Base-by-base conservation (phyloP, 2,797 vertebrate genomes). In the Cryptoblepharus egeriae region DNA sequence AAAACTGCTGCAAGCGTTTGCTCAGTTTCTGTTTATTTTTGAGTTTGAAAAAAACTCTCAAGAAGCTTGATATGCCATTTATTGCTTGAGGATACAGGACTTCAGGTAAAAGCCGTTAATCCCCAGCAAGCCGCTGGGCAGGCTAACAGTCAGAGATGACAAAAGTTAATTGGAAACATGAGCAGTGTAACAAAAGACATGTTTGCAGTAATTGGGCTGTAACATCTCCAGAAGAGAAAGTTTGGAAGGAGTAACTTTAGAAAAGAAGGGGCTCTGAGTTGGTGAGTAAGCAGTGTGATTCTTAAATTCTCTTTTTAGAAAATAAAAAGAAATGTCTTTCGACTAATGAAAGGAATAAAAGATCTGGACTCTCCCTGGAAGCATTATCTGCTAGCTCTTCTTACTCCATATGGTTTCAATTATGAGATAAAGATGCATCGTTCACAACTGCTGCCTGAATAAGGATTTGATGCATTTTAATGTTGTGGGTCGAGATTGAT, bases 101-200 rank as follows among this genome's bases (percentile, higher is more conserved):
- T 93, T 87, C 94, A 96, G 96, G 93, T 96, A 94, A 88, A 85
- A 82, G 93, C 93, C 94, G 94, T 96, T 96, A 95, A 95, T 96
- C 95, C 95, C 92, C 93, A 93, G 94, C 94, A 95, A 94, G 94
- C 94, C 95, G 92, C 93, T 96, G 94, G 95, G 93, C 92, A 92
- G 93, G 81, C 80, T 52, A 93, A 93, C 92, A 93, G 93, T 93
- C 93, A 91, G 60, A 90, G 94, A 96, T 95, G 94, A 95, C 95
- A 96, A 94, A 94, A 93, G 93, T 94, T 96, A 95, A 96, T 96
- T 95, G 93, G 94, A 96, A 96, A 94, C 96, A 96, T 96, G 95
- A 96, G 92, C 92, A 71, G 93, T 92, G 93, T 95, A 96, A 96
- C 93, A 63, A 93, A 93, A 96, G 95, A 93, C 93, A 91, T 88